phyloP scores from a whole-genome alignment of 1,140 invertebrate species.

The Drosophila funebris region DNA sequence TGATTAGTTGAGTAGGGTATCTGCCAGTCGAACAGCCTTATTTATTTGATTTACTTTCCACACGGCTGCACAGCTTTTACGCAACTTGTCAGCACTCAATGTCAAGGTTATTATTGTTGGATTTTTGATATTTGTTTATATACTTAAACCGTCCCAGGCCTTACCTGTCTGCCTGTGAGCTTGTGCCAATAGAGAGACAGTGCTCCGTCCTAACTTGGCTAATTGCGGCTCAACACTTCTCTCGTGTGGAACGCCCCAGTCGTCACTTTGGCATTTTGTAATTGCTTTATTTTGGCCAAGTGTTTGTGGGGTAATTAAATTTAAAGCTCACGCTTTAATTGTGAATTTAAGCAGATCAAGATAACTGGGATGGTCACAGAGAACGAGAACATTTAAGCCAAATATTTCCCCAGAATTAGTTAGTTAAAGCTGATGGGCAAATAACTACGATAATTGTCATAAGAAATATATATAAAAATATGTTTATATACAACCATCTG shows the following conservation, averaged over 20 bases:
- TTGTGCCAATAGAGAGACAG: background rate
- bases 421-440: background rate
- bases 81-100: constrained; percentile 56
- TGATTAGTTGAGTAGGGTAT: background rate
- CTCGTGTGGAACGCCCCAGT: constrained; percentile 65
- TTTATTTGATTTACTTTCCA: constrained; percentile 45
- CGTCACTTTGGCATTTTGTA: constrained; percentile 60
- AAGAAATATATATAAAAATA: background rate
- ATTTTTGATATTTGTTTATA: constrained; percentile 46
- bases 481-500: background rate
- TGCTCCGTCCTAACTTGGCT: constrained; percentile 41
- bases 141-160: constrained; percentile 13
- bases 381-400: background rate
- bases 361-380: constrained; percentile 15
- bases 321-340: constrained; percentile 52
- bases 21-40: background rate
- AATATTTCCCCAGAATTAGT: background rate
- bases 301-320: constrained; percentile 52
- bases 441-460: background rate
- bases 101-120: constrained; percentile 63
- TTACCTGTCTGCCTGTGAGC: background rate
- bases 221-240: constrained; percentile 67
- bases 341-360: constrained; percentile 54
- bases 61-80: constrained; percentile 57
- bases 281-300: constrained; percentile 69